Base-by-base conservation (phyloP, 1,140 invertebrate species). In the Trissolcus basalis region DNA sequence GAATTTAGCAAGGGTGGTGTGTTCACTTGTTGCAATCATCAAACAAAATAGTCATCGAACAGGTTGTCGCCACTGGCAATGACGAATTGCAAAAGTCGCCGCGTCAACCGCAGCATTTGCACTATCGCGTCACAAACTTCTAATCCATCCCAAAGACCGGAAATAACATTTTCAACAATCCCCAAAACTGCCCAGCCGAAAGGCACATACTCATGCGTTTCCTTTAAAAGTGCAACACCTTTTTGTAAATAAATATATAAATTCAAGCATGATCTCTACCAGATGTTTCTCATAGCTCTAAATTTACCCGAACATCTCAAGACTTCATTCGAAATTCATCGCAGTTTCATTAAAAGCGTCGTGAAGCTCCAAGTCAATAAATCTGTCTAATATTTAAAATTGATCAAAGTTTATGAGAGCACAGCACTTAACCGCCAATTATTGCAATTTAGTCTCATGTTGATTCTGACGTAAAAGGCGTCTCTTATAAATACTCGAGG, bases 1-100 rank as follows among this genome's bases (percentile, higher is more conserved):
- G 55, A 72, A 64, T 67, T 54, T 51, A 64, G 48, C 50, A 72
- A 79, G 68, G 73, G 45, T 80, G 68, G 75, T 78, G 19, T 6
- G 19, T 82, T 83, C 83, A 86, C 85, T 86, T 86, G 85, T 86
- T 86, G 85, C 84, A 85, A 85, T 86, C 84, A 86, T 86, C 82
- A 86, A 86, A 84, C 81, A 83, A 76, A 85, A 85, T 80, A 86
- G 83, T 86, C 85, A 86, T 86, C 83, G 83, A 85, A 85, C 82
- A 85, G 82, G 82, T 85, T 85, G 84, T 83, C 78, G 79, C 77
- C 75, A 13, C 48, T 69, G 36, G 27, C 65, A 39, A 67, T 77
- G 68, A 73, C 49, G 60, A 69, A 58, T 59, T 49, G 51, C 63
- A 44, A 67, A 59, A 59, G 27, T 70, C 10, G 50, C 45, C 60